Percentiles rank a stretch among this genome's conserved stretches.
These are phyloP conservation scores for Microplitis mediator DNA, from an alignment of 1,140 invertebrate species.

Conservation along the genomic window DNA sequence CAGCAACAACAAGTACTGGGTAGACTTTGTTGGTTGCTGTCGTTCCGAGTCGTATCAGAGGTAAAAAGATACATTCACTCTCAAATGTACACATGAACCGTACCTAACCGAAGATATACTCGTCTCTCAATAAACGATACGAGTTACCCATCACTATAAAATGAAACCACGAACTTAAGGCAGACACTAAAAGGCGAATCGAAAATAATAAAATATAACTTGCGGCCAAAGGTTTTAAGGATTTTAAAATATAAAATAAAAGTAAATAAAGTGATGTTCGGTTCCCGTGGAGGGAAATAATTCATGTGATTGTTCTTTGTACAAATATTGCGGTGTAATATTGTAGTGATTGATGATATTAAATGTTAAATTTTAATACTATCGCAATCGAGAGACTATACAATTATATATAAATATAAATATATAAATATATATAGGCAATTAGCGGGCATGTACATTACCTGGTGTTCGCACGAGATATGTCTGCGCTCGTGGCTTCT, in stretches of 20 bases:
- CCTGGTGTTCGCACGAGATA: conserved; percentile 44
- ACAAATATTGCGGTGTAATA: conserved; percentile 64
- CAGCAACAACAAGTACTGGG: too few relatives aligned
- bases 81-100: too few relatives aligned
- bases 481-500: conserved; percentile 25
- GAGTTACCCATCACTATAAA: too few relatives aligned
- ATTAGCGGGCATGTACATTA: conserved; percentile 64
- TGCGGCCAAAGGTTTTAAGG: conserved; percentile 26
- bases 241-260: not conserved
- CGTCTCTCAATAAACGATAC: too few relatives aligned
- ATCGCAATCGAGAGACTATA: conserved; percentile 59
- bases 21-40: not conserved
- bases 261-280: not conserved
- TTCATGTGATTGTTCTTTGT: conserved; percentile 65
- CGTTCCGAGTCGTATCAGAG: not conserved
- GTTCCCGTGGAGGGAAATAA: conserved; percentile 39
- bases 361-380: conserved; percentile 65
- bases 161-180: conserved; percentile 22
- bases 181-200: conserved; percentile 14
- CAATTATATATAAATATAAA: conserved; percentile 50
- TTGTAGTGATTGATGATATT: conserved; percentile 59
- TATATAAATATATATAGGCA: conserved; percentile 45
- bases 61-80: too few relatives aligned
- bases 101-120: too few relatives aligned
- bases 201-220: conserved; percentile 1